Evolutionary conservation across 2,113 vertebrate genomes (phyloP).

Genomic region (Ciconia maguari): DNA sequence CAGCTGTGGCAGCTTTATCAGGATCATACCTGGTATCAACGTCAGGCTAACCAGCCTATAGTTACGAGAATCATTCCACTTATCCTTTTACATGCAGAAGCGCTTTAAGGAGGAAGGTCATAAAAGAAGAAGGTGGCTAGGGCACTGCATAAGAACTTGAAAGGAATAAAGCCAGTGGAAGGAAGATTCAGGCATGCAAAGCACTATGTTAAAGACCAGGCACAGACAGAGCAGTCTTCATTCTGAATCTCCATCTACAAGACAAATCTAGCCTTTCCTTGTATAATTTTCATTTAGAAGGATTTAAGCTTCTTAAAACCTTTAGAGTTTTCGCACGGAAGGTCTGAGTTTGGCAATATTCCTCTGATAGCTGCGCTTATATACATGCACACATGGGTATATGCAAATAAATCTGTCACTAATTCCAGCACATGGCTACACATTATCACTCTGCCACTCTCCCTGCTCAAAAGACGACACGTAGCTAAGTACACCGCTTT

Average conservation of each 20-base stretch:
- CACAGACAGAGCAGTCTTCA: conserved; percentile 44
- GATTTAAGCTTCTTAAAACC: conserved; percentile 71
- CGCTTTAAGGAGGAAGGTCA: conserved; percentile 42
- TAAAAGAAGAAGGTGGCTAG: conserved; percentile 6
- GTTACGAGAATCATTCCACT: conserved; percentile 23
- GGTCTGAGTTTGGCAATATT: neutral
- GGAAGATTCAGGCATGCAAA: conserved; percentile 60
- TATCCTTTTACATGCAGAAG: conserved; percentile 54
- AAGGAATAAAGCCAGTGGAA: conserved; percentile 55
- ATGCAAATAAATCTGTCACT: conserved; percentile 56
- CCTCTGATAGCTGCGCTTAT: conserved; percentile 2
- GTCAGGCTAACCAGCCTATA: neutral
- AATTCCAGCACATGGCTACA: conserved; percentile 40
- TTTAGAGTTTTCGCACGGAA: neutral
- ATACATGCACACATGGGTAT: neutral
- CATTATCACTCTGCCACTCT: conserved; percentile 27
- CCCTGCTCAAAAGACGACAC: neutral
- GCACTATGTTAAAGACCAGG: conserved; percentile 41
- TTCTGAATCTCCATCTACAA: conserved; percentile 63
- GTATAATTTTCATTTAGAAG: conserved; percentile 69
- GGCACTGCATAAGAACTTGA: conserved; percentile 29
- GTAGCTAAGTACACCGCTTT: neutral
- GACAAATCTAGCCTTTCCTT: conserved; percentile 65
- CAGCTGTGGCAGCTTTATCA: neutral
- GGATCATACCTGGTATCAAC: neutral